Percentiles rank a stretch among this genome's conserved stretches.
These are phyloP conservation scores for Amphilophus citrinellus DNA, from an alignment of 2,113 vertebrate species.

Conservation along the genomic window DNA sequence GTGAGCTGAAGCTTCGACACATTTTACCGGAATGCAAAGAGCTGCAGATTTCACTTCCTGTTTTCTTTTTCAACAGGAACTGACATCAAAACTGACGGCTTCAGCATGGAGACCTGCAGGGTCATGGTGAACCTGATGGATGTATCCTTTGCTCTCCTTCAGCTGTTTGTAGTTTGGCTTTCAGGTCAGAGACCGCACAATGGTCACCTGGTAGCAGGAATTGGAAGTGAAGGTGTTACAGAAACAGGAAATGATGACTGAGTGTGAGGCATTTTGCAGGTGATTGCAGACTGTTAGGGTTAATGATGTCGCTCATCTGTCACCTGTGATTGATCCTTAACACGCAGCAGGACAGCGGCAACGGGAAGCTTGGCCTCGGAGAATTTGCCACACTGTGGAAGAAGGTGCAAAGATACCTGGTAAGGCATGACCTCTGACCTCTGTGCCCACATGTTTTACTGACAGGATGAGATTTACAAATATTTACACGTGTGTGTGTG, in stretches of 20 bases:
- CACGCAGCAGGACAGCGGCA: constrained; percentile 78
- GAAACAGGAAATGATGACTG: neutral
- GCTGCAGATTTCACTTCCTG: constrained; percentile 4
- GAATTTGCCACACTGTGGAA: constrained; percentile 91
- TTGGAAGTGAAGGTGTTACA: neutral
- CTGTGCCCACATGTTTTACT: fast-evolving
- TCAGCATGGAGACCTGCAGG: constrained; percentile 87
- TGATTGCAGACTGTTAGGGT: neutral
- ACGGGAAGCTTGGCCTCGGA: constrained; percentile 82
- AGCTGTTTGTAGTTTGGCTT: too few species aligned
- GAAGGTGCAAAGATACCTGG: constrained; percentile 91
- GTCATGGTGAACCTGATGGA: constrained; percentile 92
- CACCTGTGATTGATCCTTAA: constrained; percentile 53
- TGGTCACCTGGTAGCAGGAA: neutral
- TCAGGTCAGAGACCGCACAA: neutral
- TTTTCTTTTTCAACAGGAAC: constrained; percentile 75
- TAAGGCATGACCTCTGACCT: constrained; percentile 67
- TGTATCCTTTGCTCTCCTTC: constrained; percentile 85
- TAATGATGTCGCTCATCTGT: neutral
- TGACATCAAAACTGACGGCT: constrained; percentile 90
- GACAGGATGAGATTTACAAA: neutral
- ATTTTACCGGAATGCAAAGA: neutral
- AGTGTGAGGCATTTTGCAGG: fast-evolving
- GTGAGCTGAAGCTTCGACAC: constrained; percentile 68
- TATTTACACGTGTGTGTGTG: too few species aligned